These are phyloP conservation scores for Corythornis cristatus DNA, from an alignment of 2,113 vertebrate species.

Conservation along the genomic window DNA sequence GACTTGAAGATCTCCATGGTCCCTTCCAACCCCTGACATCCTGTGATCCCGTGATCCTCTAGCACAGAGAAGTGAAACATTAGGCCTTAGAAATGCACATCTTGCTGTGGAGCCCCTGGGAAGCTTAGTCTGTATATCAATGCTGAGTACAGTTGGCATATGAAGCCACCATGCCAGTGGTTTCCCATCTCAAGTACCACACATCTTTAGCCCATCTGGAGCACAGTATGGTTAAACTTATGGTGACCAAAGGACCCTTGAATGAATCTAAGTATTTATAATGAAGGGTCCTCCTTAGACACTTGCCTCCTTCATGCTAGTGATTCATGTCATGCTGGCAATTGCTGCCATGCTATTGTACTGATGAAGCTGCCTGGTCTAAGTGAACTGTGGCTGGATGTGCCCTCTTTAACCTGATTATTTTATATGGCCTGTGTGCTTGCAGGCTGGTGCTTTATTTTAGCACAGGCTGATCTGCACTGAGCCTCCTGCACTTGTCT, in stretches of 20 bases:
- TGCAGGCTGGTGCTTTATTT: neutral
- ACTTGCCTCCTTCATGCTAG: neutral
- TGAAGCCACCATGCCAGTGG: neutral
- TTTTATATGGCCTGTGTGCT: neutral
- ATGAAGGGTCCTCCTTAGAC: neutral
- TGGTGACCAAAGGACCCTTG: neutral
- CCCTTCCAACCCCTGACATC: too few species aligned
- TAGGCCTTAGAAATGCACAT: neutral
- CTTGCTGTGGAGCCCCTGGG: conserved; percentile 2
- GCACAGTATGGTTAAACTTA: neutral
- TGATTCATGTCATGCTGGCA: neutral
- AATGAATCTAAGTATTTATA: neutral
- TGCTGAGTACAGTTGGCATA: neutral
- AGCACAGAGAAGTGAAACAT: neutral
- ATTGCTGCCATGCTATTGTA: neutral
- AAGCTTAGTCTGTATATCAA: neutral
- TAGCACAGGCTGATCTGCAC: neutral
- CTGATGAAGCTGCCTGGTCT: neutral
- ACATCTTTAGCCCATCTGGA: neutral
- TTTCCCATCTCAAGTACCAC: neutral
- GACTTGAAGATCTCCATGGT: too few species aligned
- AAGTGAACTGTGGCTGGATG: neutral
- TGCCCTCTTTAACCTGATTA: neutral
- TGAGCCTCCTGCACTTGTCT: neutral
- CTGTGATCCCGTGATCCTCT: neutral